A percentile compares a stretch with the other conserved stretches of the same genome.
Conservation (phyloP, 2,113 vertebrate genomes). For the Vulpes ferrilata region DNA sequence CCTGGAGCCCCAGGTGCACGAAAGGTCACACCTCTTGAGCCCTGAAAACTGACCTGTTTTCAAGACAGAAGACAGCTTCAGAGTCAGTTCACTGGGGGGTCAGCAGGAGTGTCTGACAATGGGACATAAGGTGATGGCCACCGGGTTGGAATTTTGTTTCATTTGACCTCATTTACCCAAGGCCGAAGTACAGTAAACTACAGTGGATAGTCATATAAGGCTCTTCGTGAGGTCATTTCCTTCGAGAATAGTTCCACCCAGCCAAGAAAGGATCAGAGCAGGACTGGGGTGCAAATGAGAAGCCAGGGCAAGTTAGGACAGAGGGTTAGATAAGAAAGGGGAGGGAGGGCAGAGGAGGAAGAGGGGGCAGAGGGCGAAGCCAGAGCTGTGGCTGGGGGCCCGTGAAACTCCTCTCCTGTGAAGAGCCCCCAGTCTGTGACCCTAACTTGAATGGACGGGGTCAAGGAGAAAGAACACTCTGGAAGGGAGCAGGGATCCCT, state of each 20-base stretch:
- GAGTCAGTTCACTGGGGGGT: constrained; percentile 57
- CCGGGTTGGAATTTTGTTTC: constrained; percentile 60
- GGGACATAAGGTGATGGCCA: background rate
- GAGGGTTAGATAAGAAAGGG: background rate
- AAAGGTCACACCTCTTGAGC: background rate
- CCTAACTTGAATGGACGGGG: background rate
- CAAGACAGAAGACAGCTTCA: background rate
- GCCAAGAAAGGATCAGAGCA: background rate
- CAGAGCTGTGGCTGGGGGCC: background rate
- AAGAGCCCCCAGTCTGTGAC: no score
- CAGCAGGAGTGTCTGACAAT: background rate
- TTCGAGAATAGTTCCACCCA: background rate
- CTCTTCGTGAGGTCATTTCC: background rate
- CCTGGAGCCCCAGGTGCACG: rapidly evolving
- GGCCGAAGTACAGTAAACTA: constrained; percentile 1
- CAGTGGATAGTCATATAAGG: background rate
- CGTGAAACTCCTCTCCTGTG: background rate
- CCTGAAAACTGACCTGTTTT: constrained; percentile 57
- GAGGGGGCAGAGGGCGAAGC: background rate
- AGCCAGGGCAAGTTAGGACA: background rate
- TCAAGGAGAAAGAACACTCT: background rate
- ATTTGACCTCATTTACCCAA: constrained; percentile 55
- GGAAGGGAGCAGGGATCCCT: background rate
- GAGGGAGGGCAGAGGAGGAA: no score
- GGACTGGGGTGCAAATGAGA: background rate